phyloP scores from a whole-genome alignment of 2,797 vertebrate species.

The Lerista edwardsae region DNA sequence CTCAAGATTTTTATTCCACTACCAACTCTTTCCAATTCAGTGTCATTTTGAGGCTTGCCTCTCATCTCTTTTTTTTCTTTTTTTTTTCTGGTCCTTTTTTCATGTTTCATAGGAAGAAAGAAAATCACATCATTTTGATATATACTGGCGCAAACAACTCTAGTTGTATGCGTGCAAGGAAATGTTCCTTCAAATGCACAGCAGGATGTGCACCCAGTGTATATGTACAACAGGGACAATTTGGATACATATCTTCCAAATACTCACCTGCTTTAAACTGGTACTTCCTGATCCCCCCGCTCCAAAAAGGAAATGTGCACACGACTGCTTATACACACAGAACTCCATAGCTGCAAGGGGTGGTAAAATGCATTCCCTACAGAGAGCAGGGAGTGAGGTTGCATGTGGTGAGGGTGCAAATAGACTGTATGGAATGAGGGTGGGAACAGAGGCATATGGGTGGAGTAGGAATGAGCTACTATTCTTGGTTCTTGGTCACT shows the following conservation, averaged over 20 bases:
- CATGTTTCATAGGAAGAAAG: too few relatives aligned
- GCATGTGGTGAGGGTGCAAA: neutral
- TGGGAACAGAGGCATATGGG: neutral
- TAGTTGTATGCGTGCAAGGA: too few relatives aligned
- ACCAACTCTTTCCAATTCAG: neutral
- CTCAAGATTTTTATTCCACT: neutral
- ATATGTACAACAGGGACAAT: too few relatives aligned
- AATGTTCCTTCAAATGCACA: neutral
- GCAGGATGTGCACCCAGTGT: neutral
- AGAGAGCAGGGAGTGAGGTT: neutral
- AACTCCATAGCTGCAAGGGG: neutral
- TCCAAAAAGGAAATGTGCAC: neutral
- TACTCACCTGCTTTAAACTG: neutral
- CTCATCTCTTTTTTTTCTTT: neutral
- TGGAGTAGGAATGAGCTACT: neutral
- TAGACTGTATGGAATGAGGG: neutral
- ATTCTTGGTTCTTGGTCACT: neutral
- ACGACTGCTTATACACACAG: neutral
- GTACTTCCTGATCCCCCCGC: neutral
- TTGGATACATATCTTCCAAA: too few relatives aligned
- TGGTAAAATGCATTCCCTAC: neutral
- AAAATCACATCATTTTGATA: too few relatives aligned
- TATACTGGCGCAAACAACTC: too few relatives aligned
- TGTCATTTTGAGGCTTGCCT: neutral
- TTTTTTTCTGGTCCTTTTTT: neutral